These are phyloP conservation scores for Pomacea maculata DNA, from an alignment of 1,140 invertebrate species.

Conservation along the genomic window DNA sequence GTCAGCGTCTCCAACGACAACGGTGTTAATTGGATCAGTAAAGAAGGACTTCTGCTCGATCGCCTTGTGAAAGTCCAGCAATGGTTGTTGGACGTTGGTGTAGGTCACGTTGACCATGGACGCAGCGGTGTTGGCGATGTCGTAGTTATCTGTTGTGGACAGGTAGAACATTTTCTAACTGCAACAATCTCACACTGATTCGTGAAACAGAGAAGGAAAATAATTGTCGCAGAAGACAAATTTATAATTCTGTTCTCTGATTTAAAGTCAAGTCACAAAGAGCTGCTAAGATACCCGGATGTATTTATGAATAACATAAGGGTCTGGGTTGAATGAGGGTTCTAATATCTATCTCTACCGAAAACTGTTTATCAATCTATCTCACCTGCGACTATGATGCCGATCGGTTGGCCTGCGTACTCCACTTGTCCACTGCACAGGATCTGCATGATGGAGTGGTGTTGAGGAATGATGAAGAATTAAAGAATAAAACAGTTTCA, in stretches of 20 bases:
- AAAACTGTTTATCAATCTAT: not conserved
- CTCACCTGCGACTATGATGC: slow-evolving; percentile 64
- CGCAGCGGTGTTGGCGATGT: slow-evolving; percentile 62
- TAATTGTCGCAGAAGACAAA: too few relatives aligned
- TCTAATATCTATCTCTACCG: too few relatives aligned
- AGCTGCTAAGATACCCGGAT: too few relatives aligned
- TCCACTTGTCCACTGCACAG: slow-evolving; percentile 62
- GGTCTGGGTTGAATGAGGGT: too few relatives aligned
- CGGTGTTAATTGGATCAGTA: slow-evolving; percentile 33
- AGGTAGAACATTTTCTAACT: too few relatives aligned
- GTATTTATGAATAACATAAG: too few relatives aligned
- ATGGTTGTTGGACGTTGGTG: slow-evolving; percentile 66
- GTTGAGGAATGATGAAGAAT: not conserved
- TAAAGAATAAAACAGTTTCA: not conserved
- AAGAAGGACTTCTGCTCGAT: slow-evolving; percentile 47
- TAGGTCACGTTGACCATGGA: slow-evolving; percentile 74
- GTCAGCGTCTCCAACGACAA: slow-evolving; percentile 49
- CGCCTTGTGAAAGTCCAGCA: slow-evolving; percentile 66
- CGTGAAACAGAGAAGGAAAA: too few relatives aligned
- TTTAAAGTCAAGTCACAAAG: too few relatives aligned
- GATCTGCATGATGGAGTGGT: slow-evolving; percentile 43
- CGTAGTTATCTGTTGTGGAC: too few relatives aligned
- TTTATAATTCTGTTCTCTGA: too few relatives aligned
- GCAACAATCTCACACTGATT: too few relatives aligned
- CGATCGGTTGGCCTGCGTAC: slow-evolving; percentile 68